Base-by-base conservation (phyloP, 2,888 invertebrate genomes). In the Platycheirus albimanus region DNA sequence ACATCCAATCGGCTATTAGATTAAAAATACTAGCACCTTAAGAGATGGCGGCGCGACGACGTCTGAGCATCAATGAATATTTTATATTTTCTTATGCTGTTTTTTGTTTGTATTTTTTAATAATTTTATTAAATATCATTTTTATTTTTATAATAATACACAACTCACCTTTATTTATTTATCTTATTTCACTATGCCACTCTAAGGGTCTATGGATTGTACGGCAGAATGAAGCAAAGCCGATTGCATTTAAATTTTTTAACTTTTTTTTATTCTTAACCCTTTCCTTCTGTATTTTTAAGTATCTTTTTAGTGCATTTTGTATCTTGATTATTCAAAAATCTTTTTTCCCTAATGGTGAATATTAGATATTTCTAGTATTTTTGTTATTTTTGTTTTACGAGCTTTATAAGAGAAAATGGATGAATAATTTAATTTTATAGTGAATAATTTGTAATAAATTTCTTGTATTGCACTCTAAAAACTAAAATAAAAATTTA, bases 211-310 rank as follows among this genome's bases (percentile, higher is more conserved):
- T 69, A 78, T 72, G 67, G 83, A 78, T 83, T 83, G 83, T 83
- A 83, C 83, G 78, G 69, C 78, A 74, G 72, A 77, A 64, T 72
- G 36, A 78, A 83, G 83, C 83, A 45, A 83, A 83, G 72, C 83
- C 83, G 77, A 78, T 78, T 83, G 78, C 83, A n/a, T 51, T 58
- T 17, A 64, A 74, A 49, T 36, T 28, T n/a, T 70, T 70, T 3
- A 24, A 24, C 47, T 52, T 45, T 11, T 67, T 20, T 47, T 54
- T 20, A 38, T 61, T 61, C 19, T 36, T 33, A 8, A 33, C 30
- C 7, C 30, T 33, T 33, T 8, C 1, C 7, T 8, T 33, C 5
- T 67, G 24, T 47, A n/a, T n/a, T n/a, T n/a, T n/a, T n/a, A n/a
- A n/a, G 41, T 77, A 77, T 71, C 36, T 4, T 6, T 8, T n/a